phyloP scores from a whole-genome alignment of 2,113 vertebrate species.

The Rutilus rutilus region DNA sequence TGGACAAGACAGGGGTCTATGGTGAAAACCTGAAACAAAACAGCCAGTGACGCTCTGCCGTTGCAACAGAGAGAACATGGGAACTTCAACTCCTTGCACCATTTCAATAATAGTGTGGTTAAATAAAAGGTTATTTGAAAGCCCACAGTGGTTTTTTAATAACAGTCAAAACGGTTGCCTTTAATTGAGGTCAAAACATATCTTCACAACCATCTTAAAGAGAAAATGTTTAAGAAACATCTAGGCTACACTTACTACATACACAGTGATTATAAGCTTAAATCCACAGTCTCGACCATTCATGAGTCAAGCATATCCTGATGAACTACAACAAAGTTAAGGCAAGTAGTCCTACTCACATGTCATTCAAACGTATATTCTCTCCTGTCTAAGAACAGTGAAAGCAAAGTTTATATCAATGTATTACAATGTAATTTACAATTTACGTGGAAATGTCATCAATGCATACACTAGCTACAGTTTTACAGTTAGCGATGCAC shows the following conservation, averaged over 20 bases:
- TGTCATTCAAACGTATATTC: background rate
- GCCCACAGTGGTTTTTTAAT: background rate
- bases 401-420: background rate
- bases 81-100: too few relatives aligned
- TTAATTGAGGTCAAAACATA: background rate
- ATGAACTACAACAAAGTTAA: background rate
- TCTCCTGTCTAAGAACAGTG: background rate
- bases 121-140: background rate
- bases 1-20: background rate
- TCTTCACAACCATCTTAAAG: background rate
- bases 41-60: background rate
- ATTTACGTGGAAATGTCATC: background rate
- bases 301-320: background rate
- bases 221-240: background rate
- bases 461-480: background rate
- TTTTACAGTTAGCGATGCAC: background rate
- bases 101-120: background rate
- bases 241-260: background rate
- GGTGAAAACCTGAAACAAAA: conserved; percentile 4
- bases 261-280: background rate
- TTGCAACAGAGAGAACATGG: background rate
- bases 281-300: background rate
- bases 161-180: background rate
- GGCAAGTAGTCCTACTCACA: background rate
- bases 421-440: background rate